Percentiles rank a stretch among this genome's conserved stretches.
phyloP scores from a whole-genome alignment of 2,113 vertebrate genomes.

The Hippocampus comes region DNA sequence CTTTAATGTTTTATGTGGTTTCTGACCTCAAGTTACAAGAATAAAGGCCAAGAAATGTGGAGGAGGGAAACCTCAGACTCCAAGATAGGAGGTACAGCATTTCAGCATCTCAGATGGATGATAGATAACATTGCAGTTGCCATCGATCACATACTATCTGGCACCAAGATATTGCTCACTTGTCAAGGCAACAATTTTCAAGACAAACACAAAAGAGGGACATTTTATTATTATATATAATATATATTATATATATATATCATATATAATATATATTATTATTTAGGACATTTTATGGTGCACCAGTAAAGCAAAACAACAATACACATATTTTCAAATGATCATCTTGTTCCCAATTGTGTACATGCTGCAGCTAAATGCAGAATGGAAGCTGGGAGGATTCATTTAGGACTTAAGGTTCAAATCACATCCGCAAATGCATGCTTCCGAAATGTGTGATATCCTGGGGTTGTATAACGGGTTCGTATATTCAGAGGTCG shows the following conservation, averaged over 20 bases:
- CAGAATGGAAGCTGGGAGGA: slow-evolving; percentile 3
- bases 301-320: slow-evolving; percentile 17
- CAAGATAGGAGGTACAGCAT: slow-evolving; percentile 18
- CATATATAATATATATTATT: no score
- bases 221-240: no score
- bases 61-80: slow-evolving; percentile 24
- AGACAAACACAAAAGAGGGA: slow-evolving; percentile 17
- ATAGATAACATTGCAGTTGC: slow-evolving; percentile 27
- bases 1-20: slow-evolving; percentile 48
- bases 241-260: no score
- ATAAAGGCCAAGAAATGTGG: slow-evolving; percentile 48
- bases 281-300: slow-evolving; percentile 7
- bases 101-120: slow-evolving; percentile 41
- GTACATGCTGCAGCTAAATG: neutral
- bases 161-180: slow-evolving; percentile 38
- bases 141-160: slow-evolving; percentile 47
- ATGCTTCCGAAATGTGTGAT: slow-evolving; percentile 1
- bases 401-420: slow-evolving; percentile 12
- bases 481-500: neutral
- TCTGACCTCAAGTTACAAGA: slow-evolving; percentile 52
- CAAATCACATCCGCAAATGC: slow-evolving; percentile 8
- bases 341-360: neutral
- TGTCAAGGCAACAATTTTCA: slow-evolving; percentile 33
- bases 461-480: neutral
- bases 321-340: slow-evolving; percentile 14